A percentile compares a stretch with the other conserved stretches of the same genome.
Conservation (phyloP, 2,113 vertebrate genomes). For the Podarcis muralis region DNA sequence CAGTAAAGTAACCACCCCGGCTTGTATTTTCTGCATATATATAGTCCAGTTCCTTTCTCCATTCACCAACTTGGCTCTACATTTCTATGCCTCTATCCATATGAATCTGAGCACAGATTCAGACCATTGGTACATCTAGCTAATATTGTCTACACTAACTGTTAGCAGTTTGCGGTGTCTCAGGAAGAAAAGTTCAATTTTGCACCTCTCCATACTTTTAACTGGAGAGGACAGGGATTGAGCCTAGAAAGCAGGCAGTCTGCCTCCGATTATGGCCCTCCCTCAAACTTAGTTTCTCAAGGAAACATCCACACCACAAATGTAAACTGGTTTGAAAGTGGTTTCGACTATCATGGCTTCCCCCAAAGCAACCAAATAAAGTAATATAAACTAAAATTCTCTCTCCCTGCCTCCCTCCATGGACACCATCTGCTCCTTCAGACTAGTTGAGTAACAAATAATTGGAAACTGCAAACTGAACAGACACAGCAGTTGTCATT, state of each 20-base stretch:
- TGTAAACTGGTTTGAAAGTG: no score
- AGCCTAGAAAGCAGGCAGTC: no score
- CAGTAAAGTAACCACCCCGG: not conserved
- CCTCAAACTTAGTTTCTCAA: not conserved
- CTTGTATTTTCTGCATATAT: not conserved
- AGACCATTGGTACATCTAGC: not conserved
- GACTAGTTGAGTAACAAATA: rapidly evolving
- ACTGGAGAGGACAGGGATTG: not conserved
- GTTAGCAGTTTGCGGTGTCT: not conserved
- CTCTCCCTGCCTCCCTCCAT: not conserved
- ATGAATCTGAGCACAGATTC: not conserved
- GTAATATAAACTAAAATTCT: not conserved
- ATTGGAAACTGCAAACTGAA: not conserved
- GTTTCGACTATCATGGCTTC: no score
- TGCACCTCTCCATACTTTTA: not conserved
- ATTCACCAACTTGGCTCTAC: not conserved
- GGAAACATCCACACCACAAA: not conserved
- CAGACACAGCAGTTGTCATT: not conserved
- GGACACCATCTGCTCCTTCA: not conserved
- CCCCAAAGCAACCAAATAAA: not conserved
- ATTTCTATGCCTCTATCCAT: not conserved
- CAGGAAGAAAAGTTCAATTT: not conserved
- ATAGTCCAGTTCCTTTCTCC: not conserved
- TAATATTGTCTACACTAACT: not conserved
- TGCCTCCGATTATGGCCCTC: no score